Base-by-base conservation (phyloP, 2,888 invertebrate genomes). In the Volucella bombylans region DNA sequence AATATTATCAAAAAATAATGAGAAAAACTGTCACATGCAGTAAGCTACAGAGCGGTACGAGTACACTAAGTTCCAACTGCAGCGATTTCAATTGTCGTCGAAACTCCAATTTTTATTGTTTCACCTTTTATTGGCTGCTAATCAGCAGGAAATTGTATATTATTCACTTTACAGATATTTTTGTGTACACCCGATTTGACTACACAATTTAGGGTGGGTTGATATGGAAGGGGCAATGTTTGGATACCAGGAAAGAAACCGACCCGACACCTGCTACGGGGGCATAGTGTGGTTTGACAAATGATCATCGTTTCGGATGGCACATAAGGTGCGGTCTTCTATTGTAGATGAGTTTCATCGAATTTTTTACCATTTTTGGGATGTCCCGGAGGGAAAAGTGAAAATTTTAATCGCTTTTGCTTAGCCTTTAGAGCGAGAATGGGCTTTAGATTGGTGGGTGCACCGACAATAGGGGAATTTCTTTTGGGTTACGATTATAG, bases 251-350 rank as follows among this genome's bases (percentile, higher is more conserved):
- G 47, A 68, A 69, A 31, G 47, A 31, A 62, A 55, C 23, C 71
- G 14, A 39, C 15, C 52, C 38, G 69, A 69, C 77, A 77, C 77
- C 68, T 77, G 77, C 54, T 55, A 12, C 9, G 14, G 57, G 10
- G 31, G 31, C 31, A 31, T 11, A 15, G 11, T 39, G 64, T 49
- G 49, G 38, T 54, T 68, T 83, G 82, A 83, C 65, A 79, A 83
- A 83, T 69, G 79, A 83, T 74, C 69, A n/a, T 62, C 55, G 18
- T 62, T 73, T 65, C 12, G 59, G 76, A 69, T 74, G 81, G 62
- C 81, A 69, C 68, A 69, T 64, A 68, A 71, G 76, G 81, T 76
- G 81, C 71, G 59, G 69, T 31, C 4, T 31, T 31, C 64, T 23
- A 2, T 23, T 18, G 18, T 47, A 14, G 31, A 31, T 50, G 47